phyloP scores from a whole-genome alignment of 2,888 invertebrate species.

The Thymelicus lineola region DNA sequence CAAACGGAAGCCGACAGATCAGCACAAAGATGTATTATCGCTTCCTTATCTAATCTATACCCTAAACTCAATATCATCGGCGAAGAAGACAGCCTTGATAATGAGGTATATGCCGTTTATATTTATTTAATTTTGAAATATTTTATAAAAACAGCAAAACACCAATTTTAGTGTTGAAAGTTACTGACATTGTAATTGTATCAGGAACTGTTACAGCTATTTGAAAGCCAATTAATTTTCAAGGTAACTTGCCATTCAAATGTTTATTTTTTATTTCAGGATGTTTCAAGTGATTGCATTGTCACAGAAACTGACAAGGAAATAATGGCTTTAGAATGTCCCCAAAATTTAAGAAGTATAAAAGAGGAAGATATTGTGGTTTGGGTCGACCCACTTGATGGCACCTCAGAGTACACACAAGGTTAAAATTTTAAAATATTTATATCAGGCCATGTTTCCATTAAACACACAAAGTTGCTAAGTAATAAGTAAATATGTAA shows the following conservation, averaged over 20 bases:
- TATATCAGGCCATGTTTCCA: too few species aligned
- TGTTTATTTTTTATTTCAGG: conserved; percentile 50
- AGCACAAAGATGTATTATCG: conserved; percentile 96
- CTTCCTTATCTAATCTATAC: conserved; percentile 93
- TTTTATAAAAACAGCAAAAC: too few species aligned
- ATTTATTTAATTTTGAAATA: too few species aligned
- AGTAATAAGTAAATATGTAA: background rate
- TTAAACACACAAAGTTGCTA: background rate
- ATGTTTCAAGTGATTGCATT: conserved; percentile 89
- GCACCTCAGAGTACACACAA: conserved; percentile 99
- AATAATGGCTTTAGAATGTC: conserved; percentile 87
- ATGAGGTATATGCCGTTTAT: conserved; percentile 74
- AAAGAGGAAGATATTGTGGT: conserved; percentile 94
- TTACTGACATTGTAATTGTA: background rate
- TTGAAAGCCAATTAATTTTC: conserved; percentile 23
- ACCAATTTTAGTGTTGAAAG: too few species aligned
- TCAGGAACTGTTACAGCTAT: conserved; percentile 1
- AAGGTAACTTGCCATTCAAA: conserved; percentile 29
- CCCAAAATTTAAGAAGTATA: conserved; percentile 86
- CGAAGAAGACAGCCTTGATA: conserved; percentile 92
- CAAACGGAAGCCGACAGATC: conserved; percentile 99
- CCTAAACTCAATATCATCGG: conserved; percentile 94
- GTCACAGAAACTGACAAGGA: conserved; percentile 89
- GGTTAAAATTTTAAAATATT: conserved; percentile 68
- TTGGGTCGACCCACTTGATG: conserved; percentile 99